Percentiles rank a stretch among this genome's conserved stretches.
These are phyloP conservation scores for Bicyclus anynana DNA, from an alignment of 1,140 invertebrate species.

Conservation along the genomic window DNA sequence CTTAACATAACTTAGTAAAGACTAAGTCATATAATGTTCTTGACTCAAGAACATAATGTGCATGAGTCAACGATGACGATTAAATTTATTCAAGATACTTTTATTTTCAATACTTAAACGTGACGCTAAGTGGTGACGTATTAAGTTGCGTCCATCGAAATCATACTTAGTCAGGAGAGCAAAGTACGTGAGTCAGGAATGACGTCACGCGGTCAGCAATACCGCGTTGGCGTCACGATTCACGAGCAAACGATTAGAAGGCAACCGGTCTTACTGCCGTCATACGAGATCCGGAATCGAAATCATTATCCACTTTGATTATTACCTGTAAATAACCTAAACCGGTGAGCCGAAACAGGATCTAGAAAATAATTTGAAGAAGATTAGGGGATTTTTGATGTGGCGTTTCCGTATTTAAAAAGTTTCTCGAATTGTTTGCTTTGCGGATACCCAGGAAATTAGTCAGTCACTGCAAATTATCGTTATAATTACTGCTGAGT, in stretches of 20 bases:
- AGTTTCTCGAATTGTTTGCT: no score
- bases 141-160: background rate
- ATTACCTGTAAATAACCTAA: background rate
- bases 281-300: slow-evolving; percentile 17
- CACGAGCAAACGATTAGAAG: slow-evolving; percentile 15
- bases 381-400: no score
- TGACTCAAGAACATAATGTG: no score
- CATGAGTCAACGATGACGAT: no score
- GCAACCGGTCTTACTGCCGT: slow-evolving; percentile 12
- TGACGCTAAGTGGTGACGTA: background rate
- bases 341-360: background rate
- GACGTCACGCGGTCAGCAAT: slow-evolving; percentile 14
- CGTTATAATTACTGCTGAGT: no score
- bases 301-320: slow-evolving; percentile 12
- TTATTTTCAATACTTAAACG: background rate
- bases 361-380: background rate
- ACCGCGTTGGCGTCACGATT: slow-evolving; percentile 1
- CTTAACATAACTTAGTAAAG: no score
- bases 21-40: no score
- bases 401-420: no score
- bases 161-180: slow-evolving; percentile 4
- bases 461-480: no score
- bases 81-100: no score
- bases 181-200: slow-evolving; percentile 11
- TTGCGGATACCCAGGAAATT: no score